phyloP scores from a whole-genome alignment of 1,140 invertebrate genomes.

The Cydia strobilella region DNA sequence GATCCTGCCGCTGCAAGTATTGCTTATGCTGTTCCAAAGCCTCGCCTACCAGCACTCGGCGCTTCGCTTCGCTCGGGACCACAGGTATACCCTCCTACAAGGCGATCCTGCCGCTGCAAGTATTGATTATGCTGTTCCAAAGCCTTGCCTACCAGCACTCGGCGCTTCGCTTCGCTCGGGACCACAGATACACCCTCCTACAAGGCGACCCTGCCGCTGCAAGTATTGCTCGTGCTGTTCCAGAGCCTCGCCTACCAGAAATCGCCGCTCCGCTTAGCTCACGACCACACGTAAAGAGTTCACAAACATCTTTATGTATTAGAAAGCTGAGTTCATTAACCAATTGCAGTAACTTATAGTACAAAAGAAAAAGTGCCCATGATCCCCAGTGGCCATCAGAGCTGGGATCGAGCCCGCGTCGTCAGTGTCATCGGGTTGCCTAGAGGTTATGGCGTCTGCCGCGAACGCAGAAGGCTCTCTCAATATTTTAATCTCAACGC shows the following conservation, averaged over 20 bases:
- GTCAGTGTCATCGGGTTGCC: no score
- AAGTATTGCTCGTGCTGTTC: constrained; percentile 85
- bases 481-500: no score
- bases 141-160: constrained; percentile 84
- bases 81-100: constrained; percentile 85
- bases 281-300: constrained; percentile 64
- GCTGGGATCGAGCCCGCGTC: no score
- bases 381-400: no score
- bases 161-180: constrained; percentile 80
- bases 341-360: no score
- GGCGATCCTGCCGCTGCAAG: constrained; percentile 87
- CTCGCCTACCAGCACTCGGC: constrained; percentile 83
- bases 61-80: constrained; percentile 81
- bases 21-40: constrained; percentile 87
- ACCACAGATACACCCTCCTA: constrained; percentile 84
- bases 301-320: neutral
- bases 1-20: constrained; percentile 85
- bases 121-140: constrained; percentile 86
- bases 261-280: constrained; percentile 79
- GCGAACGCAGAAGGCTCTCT: no score
- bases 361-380: no score
- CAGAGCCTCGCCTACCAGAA: constrained; percentile 86
- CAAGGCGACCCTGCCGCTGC: constrained; percentile 89
- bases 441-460: no score
- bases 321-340: no score